Conservation (phyloP, 2,113 vertebrate genomes). For the Fregetta grallaria region DNA sequence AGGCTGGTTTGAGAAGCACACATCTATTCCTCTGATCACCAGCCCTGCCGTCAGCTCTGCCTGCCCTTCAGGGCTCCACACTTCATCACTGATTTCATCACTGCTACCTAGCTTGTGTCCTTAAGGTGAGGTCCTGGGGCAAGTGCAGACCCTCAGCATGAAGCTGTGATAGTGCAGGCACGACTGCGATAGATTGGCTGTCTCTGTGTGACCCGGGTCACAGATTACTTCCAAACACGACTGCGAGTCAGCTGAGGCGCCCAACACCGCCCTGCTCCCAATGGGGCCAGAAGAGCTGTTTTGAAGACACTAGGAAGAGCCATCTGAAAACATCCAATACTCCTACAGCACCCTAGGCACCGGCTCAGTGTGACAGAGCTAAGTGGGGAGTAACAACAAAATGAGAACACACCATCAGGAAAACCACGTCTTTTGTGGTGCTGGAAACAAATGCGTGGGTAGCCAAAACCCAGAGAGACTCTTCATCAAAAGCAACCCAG, state of each 20-base stretch:
- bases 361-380: neutral
- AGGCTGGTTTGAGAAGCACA: neutral
- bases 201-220: fast-evolving
- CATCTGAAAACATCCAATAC: neutral
- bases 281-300: neutral
- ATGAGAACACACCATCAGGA: fast-evolving
- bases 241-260: neutral
- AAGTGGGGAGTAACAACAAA: neutral
- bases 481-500: neutral
- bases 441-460: neutral
- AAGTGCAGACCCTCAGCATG: neutral
- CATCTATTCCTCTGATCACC: neutral
- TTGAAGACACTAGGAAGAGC: neutral
- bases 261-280: neutral
- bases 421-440: neutral
- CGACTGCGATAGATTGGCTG: neutral
- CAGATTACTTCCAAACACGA: neutral
- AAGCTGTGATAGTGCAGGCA: neutral
- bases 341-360: neutral
- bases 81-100: neutral
- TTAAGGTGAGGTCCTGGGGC: neutral
- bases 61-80: neutral
- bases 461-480: neutral
- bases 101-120: neutral
- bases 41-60: neutral